Base-by-base conservation (phyloP, 2,888 invertebrate genomes). In the Aspidiotus rigidus region DNA sequence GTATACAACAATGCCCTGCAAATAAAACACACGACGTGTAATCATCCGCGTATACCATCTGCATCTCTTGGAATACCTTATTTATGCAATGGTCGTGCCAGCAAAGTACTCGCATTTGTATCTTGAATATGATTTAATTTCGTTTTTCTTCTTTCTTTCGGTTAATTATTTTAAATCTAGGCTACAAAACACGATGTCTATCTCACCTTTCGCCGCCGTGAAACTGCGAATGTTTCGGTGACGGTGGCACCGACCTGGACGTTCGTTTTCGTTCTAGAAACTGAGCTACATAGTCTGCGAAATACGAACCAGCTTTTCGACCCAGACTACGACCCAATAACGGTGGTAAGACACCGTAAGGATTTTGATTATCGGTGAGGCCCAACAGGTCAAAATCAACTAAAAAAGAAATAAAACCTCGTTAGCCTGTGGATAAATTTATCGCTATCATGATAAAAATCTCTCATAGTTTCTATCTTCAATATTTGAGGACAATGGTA, bases 351-450 rank as follows among this genome's bases (percentile, higher is more conserved):
- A 86, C 86, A 15, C 91, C 91, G 75, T 89, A 86, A 0, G 91
- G 91, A 79, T 91, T 91, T 77, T 90, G 89, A 77, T 91, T 90
- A 77, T 91, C 91, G n/a, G 91, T 91, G 74, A 91, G 77, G 13
- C 91, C 91, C 73, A 91, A 79, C 77, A 89, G 88, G 78, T 90
- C 89, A 77, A 91, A 90, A 76, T 90, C 89, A 78, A 91, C 91
- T 91, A 81, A 53, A 79, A 77, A 72, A 17, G n/a, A 11, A 39
- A 61, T 56, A n/a, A n/a, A 5, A 5, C 5, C 9, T 1, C 13
- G 16, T 15, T 11, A 10, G 7, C 17, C 10, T 56, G 10, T 56
- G 16, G n/a, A 2, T 49, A 49, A 44, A 44, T 11, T 8, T 44
- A 44, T 44, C 8, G 49, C 8, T 44, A 44, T n/a, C n/a, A n/a